Conservation (phyloP, 2,888 invertebrate genomes). For the Doris montereyensis region DNA sequence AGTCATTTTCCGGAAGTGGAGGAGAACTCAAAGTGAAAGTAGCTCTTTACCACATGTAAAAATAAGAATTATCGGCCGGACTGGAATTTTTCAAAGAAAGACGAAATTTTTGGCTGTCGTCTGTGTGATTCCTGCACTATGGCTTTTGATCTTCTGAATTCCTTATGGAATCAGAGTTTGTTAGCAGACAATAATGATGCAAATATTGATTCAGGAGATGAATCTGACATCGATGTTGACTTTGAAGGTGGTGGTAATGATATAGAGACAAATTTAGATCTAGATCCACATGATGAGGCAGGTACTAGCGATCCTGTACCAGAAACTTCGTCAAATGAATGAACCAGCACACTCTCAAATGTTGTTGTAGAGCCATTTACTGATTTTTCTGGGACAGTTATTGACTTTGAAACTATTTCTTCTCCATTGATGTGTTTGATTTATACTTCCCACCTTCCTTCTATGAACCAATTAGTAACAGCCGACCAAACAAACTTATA, state of each 20-base stretch:
- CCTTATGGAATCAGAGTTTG: too few relatives aligned
- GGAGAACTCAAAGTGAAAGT: too few relatives aligned
- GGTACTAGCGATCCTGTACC: neutral
- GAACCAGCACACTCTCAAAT: neutral
- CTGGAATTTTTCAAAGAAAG: too few relatives aligned
- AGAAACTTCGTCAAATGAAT: neutral
- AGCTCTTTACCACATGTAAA: too few relatives aligned
- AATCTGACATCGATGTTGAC: neutral
- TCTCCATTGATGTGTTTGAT: neutral
- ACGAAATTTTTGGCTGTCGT: too few relatives aligned
- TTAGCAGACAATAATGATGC: neutral
- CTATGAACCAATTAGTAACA: neutral
- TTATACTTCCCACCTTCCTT: neutral
- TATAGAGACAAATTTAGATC: neutral
- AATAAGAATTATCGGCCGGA: too few relatives aligned
- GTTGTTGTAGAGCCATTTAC: neutral
- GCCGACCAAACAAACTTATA: neutral
- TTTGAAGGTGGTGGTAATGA: too few relatives aligned
- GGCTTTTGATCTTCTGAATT: neutral
- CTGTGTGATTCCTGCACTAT: too few relatives aligned
- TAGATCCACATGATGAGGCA: neutral
- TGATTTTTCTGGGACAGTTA: neutral
- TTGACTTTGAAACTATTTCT: neutral
- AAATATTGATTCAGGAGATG: neutral
- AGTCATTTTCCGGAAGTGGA: too few relatives aligned